Percentiles rank a stretch among this genome's conserved stretches.
Evolutionary conservation across 1,140 invertebrate genomes (phyloP).

Genomic region (Saccostrea echinata): DNA sequence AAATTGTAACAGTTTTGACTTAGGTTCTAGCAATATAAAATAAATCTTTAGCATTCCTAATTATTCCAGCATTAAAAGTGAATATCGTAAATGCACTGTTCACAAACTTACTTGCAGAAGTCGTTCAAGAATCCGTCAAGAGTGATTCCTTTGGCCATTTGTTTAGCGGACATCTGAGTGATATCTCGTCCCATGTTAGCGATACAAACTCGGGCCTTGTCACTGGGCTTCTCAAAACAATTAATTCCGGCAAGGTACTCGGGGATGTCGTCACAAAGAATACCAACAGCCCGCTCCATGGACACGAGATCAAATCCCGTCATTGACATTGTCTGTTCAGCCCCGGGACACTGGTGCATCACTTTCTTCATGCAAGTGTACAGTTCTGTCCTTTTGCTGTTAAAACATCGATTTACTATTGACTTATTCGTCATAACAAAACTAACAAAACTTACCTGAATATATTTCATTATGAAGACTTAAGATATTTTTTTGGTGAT

Average conservation of each 20-base stretch:
- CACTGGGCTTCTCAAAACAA: slow-evolving; percentile 55
- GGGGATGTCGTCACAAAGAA: slow-evolving; percentile 54
- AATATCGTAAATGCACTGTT: too few relatives aligned
- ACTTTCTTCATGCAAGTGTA: slow-evolving; percentile 59
- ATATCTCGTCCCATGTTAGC: slow-evolving; percentile 51
- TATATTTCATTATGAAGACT: too few relatives aligned
- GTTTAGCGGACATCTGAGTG: slow-evolving; percentile 50
- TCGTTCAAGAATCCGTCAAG: slow-evolving; percentile 56
- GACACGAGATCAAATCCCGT: slow-evolving; percentile 58
- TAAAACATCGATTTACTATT: neutral
- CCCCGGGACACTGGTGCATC: slow-evolving; percentile 58
- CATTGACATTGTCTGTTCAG: slow-evolving; percentile 58
- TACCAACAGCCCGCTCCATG: slow-evolving; percentile 56
- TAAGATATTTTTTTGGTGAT: too few relatives aligned
- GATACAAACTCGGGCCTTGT: slow-evolving; percentile 40
- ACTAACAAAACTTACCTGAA: too few relatives aligned
- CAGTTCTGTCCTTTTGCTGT: slow-evolving; percentile 45
- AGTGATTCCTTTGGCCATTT: slow-evolving; percentile 56
- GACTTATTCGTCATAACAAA: too few relatives aligned
- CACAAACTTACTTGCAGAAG: slow-evolving; percentile 57
- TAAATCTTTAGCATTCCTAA: too few relatives aligned
- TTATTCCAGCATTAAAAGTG: too few relatives aligned
- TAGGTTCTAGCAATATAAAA: too few relatives aligned
- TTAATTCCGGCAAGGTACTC: slow-evolving; percentile 55
- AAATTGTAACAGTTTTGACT: neutral